These are phyloP conservation scores for Macrotis lagotis DNA, from an alignment of 2,113 vertebrate genomes.

Conservation along the genomic window DNA sequence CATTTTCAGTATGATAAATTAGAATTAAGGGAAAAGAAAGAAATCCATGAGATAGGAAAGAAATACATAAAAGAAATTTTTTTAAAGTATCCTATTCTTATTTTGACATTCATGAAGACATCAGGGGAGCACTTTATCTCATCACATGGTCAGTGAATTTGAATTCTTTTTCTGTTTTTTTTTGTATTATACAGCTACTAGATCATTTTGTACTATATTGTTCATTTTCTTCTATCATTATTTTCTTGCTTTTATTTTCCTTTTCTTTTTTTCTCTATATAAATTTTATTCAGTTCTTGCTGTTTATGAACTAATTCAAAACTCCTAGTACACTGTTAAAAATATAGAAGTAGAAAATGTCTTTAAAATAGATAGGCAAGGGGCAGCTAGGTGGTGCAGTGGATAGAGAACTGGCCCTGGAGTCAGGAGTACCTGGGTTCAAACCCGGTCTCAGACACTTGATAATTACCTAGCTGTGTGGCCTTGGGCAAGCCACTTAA, in stretches of 20 bases:
- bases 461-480: too few species aligned
- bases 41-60: too few species aligned
- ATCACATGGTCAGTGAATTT: neutral
- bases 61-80: too few species aligned
- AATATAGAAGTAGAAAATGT: neutral
- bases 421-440: too few species aligned
- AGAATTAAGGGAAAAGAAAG: too few species aligned
- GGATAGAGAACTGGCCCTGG: too few species aligned
- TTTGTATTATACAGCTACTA: neutral
- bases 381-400: too few species aligned
- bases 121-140: neutral
- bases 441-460: too few species aligned
- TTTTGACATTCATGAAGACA: neutral
- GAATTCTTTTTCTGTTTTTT: neutral
- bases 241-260: neutral
- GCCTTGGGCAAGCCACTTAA: too few species aligned
- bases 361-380: neutral
- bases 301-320: neutral
- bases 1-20: too few species aligned
- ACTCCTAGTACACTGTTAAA: neutral
- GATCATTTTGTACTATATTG: neutral
- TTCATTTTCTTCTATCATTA: neutral
- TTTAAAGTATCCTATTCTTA: too few species aligned
- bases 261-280: neutral
- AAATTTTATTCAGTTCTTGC: neutral